Evolutionary conservation across 2,888 invertebrate genomes (phyloP), one percentile per base, ranked within the genome.

Genomic region (Clunio marinus): DNA sequence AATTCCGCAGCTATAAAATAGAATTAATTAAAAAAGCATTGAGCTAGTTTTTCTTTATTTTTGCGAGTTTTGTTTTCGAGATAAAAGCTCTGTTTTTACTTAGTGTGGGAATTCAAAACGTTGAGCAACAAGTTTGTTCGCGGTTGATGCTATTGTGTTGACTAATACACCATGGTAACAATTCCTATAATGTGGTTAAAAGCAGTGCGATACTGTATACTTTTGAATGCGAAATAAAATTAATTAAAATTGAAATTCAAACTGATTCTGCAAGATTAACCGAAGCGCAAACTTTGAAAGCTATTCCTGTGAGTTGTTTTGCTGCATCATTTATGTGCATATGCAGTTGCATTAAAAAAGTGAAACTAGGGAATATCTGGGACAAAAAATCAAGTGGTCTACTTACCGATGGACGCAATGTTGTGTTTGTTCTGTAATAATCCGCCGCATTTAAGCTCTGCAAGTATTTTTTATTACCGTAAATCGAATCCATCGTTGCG

Each of bases 381-480:
- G 17, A 41, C n/a, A n/a, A n/a, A n/a, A n/a, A n/a, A n/a, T n/a
- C n/a, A n/a, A n/a, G 27, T 5, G 28, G 10, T 24, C 20, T 37
- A 76, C 78, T 77, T 72, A 79, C 79, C 77, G 77, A 74, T 70
- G 76, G 75, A 70, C 79, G 76, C 27, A 51, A 28, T 71, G 76
- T 76, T 70, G 76, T 75, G 71, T 76, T 76, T 59, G 75, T 74
- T 20, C 79, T 75, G 72, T 79, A 78, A 69, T 77, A 77, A 72
- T 79, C 79, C 62, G 75, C 76, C 62, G 75, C 77, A n/a, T 78
- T 77, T 72, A 79, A 73, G 70, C 78, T 79, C 71, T 78, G 79
- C 70, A 79, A 79, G 70, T 79, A 79, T 70, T 79, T 79, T 73
- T 79, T 79, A 69, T 79, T 79, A 20, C 78, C 78, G 71, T 79